A percentile compares a stretch with the other conserved stretches of the same genome.
phyloP scores from a whole-genome alignment of 2,888 invertebrate genomes.

The Tridacna crocea region DNA sequence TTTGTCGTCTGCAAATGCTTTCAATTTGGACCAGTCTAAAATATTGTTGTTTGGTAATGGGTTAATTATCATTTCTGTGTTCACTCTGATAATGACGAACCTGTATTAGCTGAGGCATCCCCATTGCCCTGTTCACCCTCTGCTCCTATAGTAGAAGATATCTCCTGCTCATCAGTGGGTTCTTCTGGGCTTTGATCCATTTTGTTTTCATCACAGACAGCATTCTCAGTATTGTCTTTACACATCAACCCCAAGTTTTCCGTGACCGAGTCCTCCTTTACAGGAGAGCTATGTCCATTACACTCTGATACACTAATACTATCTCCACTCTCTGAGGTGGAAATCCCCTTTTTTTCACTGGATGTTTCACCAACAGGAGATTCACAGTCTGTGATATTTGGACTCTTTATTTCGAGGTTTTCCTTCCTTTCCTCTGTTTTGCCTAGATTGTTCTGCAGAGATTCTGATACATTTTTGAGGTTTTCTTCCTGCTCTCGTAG shows the following conservation, averaged over 20 bases:
- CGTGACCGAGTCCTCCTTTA: conserved; percentile 49
- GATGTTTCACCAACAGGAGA: conserved; percentile 50
- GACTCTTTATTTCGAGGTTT: conserved; percentile 56
- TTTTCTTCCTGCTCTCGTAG: conserved; percentile 56
- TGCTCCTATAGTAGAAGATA: conserved; percentile 14
- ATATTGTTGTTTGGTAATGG: too few species aligned
- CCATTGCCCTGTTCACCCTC: conserved; percentile 45
- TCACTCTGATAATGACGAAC: conserved; percentile 30
- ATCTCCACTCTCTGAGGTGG: conserved; percentile 56
- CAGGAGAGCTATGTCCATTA: conserved; percentile 70
- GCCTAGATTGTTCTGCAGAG: conserved; percentile 57
- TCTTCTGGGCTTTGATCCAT: conserved; percentile 58
- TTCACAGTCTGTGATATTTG: conserved; percentile 64
- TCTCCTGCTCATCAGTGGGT: conserved; percentile 24
- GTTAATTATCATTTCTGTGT: too few species aligned
- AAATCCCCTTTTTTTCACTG: conserved; percentile 41
- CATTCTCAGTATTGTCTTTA: conserved; percentile 21
- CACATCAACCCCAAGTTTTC: conserved; percentile 18
- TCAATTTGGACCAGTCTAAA: too few species aligned
- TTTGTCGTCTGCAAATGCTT: too few species aligned
- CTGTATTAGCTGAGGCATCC: conserved; percentile 45
- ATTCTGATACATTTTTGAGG: conserved; percentile 61
- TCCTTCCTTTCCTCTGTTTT: conserved; percentile 55
- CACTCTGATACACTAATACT: conserved; percentile 64
- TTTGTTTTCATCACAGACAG: conserved; percentile 61